phyloP scores from a whole-genome alignment of 1,140 invertebrate genomes.

The Tetramorium alpestre region DNA sequence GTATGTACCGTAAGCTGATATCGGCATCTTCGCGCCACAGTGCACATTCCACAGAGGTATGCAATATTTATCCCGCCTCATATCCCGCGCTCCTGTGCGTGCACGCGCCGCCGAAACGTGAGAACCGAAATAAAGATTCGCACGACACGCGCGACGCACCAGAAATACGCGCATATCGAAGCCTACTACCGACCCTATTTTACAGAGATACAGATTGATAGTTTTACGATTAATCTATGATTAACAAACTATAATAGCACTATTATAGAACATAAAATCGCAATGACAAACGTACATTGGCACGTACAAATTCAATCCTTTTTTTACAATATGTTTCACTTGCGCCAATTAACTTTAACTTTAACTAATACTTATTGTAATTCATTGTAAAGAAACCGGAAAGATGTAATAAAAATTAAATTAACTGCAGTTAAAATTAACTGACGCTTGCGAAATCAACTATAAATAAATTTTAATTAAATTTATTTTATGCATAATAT shows the following conservation, averaged over 20 bases:
- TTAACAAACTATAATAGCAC: not conserved
- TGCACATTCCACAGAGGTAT: constrained; percentile 65
- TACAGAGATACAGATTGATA: not conserved
- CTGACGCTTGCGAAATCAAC: not conserved
- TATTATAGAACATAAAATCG: not conserved
- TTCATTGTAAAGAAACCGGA: not conserved
- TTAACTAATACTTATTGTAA: not conserved
- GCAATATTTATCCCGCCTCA: constrained; percentile 72
- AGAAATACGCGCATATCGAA: constrained; percentile 72
- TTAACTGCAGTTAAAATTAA: not conserved
- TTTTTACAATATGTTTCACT: not conserved
- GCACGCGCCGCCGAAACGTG: constrained; percentile 69
- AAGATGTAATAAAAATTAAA: not conserved
- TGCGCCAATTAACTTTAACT: not conserved
- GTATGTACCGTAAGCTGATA: constrained; percentile 71
- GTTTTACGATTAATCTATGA: not conserved
- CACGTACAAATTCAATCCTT: not conserved
- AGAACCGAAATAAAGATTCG: constrained; percentile 76
- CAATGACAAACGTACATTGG: not conserved
- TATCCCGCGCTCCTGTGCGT: constrained; percentile 10
- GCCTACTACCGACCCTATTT: not conserved
- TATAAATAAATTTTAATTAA: constrained; percentile 13
- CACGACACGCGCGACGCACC: constrained; percentile 69
- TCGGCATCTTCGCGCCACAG: constrained; percentile 60
- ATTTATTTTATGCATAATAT: not conserved